Evolutionary conservation across 2,888 invertebrate genomes (phyloP), one percentile per base, ranked within the genome.

Genomic region (Lasioglossum calceatum): DNA sequence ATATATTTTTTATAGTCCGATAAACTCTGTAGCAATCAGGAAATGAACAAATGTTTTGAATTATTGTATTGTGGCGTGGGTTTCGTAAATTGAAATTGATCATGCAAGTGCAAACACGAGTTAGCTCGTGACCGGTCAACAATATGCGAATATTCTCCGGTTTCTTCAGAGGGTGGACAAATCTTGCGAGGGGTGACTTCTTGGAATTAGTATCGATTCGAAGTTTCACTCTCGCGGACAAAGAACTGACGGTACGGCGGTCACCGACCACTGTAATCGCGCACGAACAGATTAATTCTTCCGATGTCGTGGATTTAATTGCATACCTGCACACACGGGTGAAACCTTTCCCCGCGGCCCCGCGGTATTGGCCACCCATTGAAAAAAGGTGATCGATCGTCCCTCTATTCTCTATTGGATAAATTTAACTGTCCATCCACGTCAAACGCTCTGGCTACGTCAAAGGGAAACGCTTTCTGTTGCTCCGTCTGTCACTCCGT

Each of bases 381-480:
- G 86, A 89, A 39, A 88, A 86, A 82, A 88, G 81, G 39, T 85
- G 89, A 90, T 87, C 89, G 90, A 91, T 90, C 91, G 91, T 82
- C 82, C 79, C 88, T 88, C 88, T 87, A 85, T 91, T 87, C 87
- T 87, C 89, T 83, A 88, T 77, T 87, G 87, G 91, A 91, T 90
- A 91, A 91, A 91, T 91, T 91, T 90, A 91, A 87, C 91, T 91
- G 91, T 91, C 91, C 89, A 91, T 91, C 91, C 90, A 91, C 87
- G 91, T 91, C 91, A 91, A 91, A 88, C 89, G 84, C 71, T 83
- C 71, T 83, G 80, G 85, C 87, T 87, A 82, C 87, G 91, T 91
- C 91, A 91, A 91, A 91, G 91, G 85, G 91, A 90, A 85, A 73
- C 91, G 79, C 32, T 90, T 91, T 91, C 91, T 90, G 79, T 84